Percentiles rank a stretch among this genome's conserved stretches.
Conservation (phyloP, 2,888 invertebrate genomes). For the Andrena haemorrhoa region DNA sequence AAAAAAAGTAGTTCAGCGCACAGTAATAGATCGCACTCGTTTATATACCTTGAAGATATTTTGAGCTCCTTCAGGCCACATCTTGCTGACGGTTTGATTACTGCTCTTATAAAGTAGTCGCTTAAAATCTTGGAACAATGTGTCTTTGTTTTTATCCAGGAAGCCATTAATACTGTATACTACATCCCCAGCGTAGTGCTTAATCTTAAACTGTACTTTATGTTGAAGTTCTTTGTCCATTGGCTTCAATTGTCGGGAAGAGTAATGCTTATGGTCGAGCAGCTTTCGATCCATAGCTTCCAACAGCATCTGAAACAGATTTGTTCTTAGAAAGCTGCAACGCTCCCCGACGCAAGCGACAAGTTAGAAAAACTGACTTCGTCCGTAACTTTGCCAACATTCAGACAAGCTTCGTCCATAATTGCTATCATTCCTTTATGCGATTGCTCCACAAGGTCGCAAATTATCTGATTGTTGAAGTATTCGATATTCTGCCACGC, state of each 20-base stretch:
- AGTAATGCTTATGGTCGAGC: slow-evolving; percentile 94
- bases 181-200: slow-evolving; percentile 98
- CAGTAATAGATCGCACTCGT: not conserved
- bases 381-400: slow-evolving; percentile 95
- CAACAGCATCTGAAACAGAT: slow-evolving; percentile 88
- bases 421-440: slow-evolving; percentile 97
- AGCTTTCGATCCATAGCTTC: slow-evolving; percentile 97
- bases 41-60: slow-evolving; percentile 91
- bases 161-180: slow-evolving; percentile 96
- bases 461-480: slow-evolving; percentile 98
- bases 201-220: slow-evolving; percentile 92
- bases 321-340: not conserved
- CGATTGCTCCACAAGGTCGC: slow-evolving; percentile 97
- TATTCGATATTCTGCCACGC: slow-evolving; percentile 97
- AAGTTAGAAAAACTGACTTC: slow-evolving; percentile 76
- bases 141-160: slow-evolving; percentile 99
- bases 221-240: slow-evolving; percentile 93
- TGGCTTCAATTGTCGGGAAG: slow-evolving; percentile 93
- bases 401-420: slow-evolving; percentile 98
- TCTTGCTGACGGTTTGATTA: slow-evolving; percentile 91
- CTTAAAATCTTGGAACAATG: slow-evolving; percentile 98
- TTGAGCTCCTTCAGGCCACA: slow-evolving; percentile 99
- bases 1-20: not conserved
- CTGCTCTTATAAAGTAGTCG: slow-evolving; percentile 94
- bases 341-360: not conserved